Percentiles rank a stretch among this genome's conserved stretches.
Conservation (phyloP, 2,113 vertebrate genomes). For the Notothenia coriiceps region DNA sequence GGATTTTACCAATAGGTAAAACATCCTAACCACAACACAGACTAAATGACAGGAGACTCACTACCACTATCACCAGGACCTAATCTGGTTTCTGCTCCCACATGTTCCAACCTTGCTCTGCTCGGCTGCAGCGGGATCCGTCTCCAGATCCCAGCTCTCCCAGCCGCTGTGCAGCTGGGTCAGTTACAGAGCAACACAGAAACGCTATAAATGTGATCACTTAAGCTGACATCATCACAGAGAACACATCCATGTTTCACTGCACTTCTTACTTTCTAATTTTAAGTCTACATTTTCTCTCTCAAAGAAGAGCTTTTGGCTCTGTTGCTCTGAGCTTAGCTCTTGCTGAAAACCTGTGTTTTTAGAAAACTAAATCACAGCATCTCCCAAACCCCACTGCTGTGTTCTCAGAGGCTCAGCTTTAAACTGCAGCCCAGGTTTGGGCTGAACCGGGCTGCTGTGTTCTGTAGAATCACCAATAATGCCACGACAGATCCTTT, state of each 20-base stretch:
- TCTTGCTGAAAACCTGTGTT: not conserved
- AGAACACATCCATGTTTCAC: not conserved
- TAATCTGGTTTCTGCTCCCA: not conserved
- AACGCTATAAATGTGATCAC: no score
- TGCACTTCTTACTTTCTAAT: no score
- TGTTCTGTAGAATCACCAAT: not conserved
- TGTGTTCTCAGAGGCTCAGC: no score
- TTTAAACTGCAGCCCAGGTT: not conserved
- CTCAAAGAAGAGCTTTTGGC: not conserved
- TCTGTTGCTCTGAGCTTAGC: not conserved
- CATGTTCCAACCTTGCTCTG: slow-evolving; percentile 60
- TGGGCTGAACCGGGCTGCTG: not conserved
- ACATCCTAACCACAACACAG: not conserved
- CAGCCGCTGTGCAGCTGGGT: slow-evolving; percentile 59
- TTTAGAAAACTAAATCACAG: not conserved
- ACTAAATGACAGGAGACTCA: not conserved
- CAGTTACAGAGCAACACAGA: slow-evolving; percentile 12
- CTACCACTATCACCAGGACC: slow-evolving; percentile 18
- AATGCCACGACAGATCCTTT: not conserved
- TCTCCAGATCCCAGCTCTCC: slow-evolving; percentile 59
- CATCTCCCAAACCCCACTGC: no score
- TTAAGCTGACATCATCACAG: no score
- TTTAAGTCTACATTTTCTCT: not conserved
- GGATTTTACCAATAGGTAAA: no score
- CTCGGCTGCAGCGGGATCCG: slow-evolving; percentile 38